Evolutionary conservation across 2,113 vertebrate species (phyloP), one percentile per base, ranked within the genome.

Genomic region (Barbus barbus): DNA sequence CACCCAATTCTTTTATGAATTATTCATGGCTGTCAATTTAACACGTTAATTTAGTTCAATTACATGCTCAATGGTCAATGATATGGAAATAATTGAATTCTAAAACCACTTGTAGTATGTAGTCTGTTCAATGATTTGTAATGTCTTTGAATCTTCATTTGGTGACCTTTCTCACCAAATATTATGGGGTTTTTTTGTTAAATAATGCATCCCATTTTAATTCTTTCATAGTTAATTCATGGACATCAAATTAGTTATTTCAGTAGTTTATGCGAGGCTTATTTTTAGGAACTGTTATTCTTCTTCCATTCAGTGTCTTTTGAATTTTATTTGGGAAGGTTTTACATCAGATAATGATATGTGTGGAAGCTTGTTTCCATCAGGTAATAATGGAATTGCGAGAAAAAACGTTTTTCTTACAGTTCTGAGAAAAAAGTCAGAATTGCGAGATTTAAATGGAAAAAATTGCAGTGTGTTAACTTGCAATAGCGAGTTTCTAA

Each of bases 21-120:
- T 63, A 79, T 79, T 79, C 73, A 75, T 26, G 26, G 73, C 16
- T 75, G 73, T 75, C 73, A 75, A 51, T 75, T 75, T 75, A 51
- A 51, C 41, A 12, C 46, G 18, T 75, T 75, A 1, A 75, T 75
- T 75, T 31, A 51, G 24, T 75, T 75, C 72, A 28, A 20, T 75
- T 51, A 18, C 16, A 26, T 46, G 4, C 38, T 20, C 26, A 51
- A 5, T 31, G 44, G 44, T 75, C 73, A 75, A 31, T 75, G 41
- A 75, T 20, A 75, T 26, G 26, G 26, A 75, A 75, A 75, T 51
- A 31, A 75, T 51, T 75, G 18, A 4, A 75, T 51, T 75, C 7
- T 31, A 46, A 18, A 74, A 44, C 1, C 73, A 28, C 73, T 74
- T 74, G 69, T 73, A 44, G n/a, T 73, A 16, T 26, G 22, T 58